Evolutionary conservation across 2,113 vertebrate genomes (phyloP).

Genomic region (Cinclus cinclus): DNA sequence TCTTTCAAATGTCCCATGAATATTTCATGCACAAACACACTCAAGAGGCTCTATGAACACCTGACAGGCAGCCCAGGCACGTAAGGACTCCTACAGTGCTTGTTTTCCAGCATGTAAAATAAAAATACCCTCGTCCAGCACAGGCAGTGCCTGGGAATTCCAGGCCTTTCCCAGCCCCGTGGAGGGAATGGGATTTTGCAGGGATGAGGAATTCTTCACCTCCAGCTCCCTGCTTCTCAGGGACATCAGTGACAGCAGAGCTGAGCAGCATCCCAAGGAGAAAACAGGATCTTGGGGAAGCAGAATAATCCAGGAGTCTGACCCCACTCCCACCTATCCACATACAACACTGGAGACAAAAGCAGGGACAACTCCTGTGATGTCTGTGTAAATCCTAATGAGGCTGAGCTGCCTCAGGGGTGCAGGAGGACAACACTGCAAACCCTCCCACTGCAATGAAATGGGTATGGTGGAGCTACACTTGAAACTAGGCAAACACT

Average conservation of each 20-base stretch:
- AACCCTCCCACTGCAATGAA: not conserved
- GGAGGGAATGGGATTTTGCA: not conserved
- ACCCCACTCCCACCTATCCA: not conserved
- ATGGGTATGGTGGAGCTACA: not conserved
- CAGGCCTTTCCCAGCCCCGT: not conserved
- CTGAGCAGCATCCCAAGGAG: not conserved
- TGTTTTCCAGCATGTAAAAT: not conserved
- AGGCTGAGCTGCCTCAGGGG: not conserved
- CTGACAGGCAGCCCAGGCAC: not conserved
- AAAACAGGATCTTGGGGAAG: not conserved
- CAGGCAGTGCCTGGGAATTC: not conserved
- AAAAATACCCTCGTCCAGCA: not conserved
- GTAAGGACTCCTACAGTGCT: not conserved
- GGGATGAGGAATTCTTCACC: not conserved
- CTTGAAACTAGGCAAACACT: not conserved
- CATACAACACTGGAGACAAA: fast-evolving
- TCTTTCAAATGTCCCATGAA: not conserved
- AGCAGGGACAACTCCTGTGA: not conserved
- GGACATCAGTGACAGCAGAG: not conserved
- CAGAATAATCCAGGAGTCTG: not conserved
- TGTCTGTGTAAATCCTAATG: not conserved
- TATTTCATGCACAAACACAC: not conserved
- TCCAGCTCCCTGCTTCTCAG: not conserved
- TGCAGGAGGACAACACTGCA: not conserved
- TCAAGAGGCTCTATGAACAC: not conserved